Percentiles rank a stretch among this genome's conserved stretches.
phyloP scores from a whole-genome alignment of 2,888 invertebrate species.

The Andrena minutula region DNA sequence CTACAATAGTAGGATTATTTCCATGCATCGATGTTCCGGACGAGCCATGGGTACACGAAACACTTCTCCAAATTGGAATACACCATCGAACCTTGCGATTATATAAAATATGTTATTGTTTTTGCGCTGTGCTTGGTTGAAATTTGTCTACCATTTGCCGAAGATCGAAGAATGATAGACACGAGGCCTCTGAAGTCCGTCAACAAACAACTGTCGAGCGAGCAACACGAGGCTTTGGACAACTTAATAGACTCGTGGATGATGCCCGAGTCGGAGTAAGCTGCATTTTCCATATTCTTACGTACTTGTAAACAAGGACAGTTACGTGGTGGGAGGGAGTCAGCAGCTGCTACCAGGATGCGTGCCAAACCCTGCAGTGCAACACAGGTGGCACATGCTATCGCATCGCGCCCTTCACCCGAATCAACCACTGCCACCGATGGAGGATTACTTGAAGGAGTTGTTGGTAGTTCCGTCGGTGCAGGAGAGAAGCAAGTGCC shows the following conservation, averaged over 20 bases:
- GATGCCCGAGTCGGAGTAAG: constrained; percentile 43
- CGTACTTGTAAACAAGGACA: constrained; percentile 30
- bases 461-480: constrained; percentile 63
- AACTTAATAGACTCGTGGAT: constrained; percentile 53
- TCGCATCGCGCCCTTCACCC: constrained; percentile 76
- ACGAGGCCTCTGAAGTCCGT: constrained; percentile 53
- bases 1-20: constrained; percentile 72
- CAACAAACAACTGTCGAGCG: constrained; percentile 45
- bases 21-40: constrained; percentile 66
- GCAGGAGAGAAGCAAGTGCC: constrained; percentile 47
- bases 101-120: background rate
- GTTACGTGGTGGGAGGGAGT: constrained; percentile 7
- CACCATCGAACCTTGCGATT: background rate
- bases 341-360: constrained; percentile 67
- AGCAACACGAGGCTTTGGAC: constrained; percentile 62
- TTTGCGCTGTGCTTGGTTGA: constrained; percentile 60
- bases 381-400: constrained; percentile 74
- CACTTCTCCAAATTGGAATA: constrained; percentile 18
- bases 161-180: constrained; percentile 57
- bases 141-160: constrained; percentile 57
- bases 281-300: background rate
- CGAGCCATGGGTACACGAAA: constrained; percentile 71
- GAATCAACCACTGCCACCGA: constrained; percentile 68
- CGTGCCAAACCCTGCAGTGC: constrained; percentile 71
- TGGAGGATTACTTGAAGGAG: constrained; percentile 67